Conservation (phyloP, 2,888 invertebrate species). For the Andricus quercusramuli region DNA sequence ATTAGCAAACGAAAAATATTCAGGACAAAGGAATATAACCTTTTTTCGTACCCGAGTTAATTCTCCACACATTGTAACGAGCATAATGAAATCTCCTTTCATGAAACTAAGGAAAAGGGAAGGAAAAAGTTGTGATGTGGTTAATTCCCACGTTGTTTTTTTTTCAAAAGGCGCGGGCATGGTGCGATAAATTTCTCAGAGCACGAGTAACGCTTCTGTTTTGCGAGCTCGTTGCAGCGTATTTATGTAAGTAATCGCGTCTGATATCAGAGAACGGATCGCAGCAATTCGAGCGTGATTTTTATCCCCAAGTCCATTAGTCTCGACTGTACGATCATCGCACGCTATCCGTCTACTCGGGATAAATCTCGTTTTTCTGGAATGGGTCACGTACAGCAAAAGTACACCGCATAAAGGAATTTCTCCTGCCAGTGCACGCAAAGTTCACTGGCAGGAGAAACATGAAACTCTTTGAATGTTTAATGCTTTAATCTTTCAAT, state of each 20-base stretch:
- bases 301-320: conserved; percentile 51
- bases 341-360: conserved; percentile 55
- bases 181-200: conserved; percentile 19
- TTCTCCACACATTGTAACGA: background rate
- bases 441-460: too few species aligned
- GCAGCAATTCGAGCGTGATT: conserved; percentile 56
- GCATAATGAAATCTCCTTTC: background rate
- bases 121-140: background rate
- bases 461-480: too few species aligned
- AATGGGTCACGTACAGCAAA: conserved; percentile 33
- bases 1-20: background rate
- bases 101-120: background rate
- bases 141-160: conserved; percentile 11
- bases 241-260: conserved; percentile 19
- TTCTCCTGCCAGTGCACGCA: background rate
- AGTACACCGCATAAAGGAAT: background rate
- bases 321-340: conserved; percentile 53
- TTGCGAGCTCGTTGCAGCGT: conserved; percentile 21
- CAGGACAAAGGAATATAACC: background rate
- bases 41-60: background rate
- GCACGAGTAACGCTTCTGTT: conserved; percentile 29
- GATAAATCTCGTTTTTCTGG: conserved; percentile 58
- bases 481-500: too few species aligned
- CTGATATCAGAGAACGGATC: conserved; percentile 53
- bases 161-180: background rate